Evolutionary conservation across 64 coral and sea anemone species (phyloP).

Genomic region (Porites australiensis): DNA sequence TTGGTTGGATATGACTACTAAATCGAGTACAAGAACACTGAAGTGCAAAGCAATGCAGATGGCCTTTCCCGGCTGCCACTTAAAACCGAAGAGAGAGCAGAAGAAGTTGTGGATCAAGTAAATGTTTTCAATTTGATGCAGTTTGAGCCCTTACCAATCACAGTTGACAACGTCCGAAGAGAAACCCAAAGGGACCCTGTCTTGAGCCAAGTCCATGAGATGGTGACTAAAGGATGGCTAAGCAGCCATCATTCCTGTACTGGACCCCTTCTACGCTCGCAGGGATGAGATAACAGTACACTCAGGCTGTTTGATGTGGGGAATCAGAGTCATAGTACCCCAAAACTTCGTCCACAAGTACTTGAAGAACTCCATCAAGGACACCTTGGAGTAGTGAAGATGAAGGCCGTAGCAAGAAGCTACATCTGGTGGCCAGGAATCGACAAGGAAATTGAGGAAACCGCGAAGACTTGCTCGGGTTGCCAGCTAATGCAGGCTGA

Average conservation of each 20-base stretch:
- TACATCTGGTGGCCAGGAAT: conserved; percentile 43
- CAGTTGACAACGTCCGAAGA: conserved; percentile 18
- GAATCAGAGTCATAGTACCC: conserved; percentile 30
- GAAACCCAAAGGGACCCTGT: conserved; percentile 64
- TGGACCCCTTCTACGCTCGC: background rate
- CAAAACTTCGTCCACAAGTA: background rate
- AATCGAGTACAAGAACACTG: background rate
- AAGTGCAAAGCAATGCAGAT: conserved; percentile 3
- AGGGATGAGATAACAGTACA: conserved; percentile 42
- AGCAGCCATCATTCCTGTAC: conserved; percentile 1
- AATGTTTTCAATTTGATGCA: conserved; percentile 59
- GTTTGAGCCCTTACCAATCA: conserved; percentile 43
- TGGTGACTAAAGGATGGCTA: background rate
- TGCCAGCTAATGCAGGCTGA: conserved; percentile 3
- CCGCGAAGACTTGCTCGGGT: background rate
- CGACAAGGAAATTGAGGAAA: conserved; percentile 10
- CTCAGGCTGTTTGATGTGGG: conserved; percentile 42
- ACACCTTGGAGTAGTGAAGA: background rate
- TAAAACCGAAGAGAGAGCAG: conserved; percentile 20
- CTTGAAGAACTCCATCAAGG: conserved; percentile 30
- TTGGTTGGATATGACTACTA: conserved; percentile 41
- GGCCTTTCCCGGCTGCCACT: conserved; percentile 51
- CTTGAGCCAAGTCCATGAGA: conserved; percentile 21
- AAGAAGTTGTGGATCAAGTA: conserved; percentile 41
- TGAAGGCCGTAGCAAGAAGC: conserved; percentile 14